phyloP scores from a whole-genome alignment of 2,113 vertebrate species.

The Engraulis encrasicolus region DNA sequence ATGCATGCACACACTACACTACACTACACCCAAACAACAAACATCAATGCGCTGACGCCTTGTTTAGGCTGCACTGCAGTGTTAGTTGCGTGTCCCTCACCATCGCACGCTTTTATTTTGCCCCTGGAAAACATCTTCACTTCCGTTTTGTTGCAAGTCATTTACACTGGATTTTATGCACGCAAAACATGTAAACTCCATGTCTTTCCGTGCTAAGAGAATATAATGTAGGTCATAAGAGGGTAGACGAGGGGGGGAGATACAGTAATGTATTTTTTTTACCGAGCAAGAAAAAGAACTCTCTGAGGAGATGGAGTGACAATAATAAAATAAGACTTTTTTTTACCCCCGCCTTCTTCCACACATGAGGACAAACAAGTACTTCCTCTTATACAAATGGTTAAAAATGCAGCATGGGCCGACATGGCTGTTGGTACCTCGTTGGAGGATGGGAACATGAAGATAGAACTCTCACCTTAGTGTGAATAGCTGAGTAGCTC shows the following conservation, averaged over 20 bases:
- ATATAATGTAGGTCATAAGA: constrained; percentile 79
- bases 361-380: constrained; percentile 72
- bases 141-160: constrained; percentile 66
- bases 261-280: constrained; percentile 70
- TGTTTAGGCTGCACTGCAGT: constrained; percentile 61
- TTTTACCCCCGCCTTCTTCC: constrained; percentile 5
- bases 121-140: constrained; percentile 51
- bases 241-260: constrained; percentile 61
- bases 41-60: constrained; percentile 54
- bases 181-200: constrained; percentile 60
- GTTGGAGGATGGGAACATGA: constrained; percentile 53
- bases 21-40: constrained; percentile 27
- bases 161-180: constrained; percentile 67
- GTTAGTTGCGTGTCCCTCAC: constrained; percentile 56
- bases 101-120: constrained; percentile 42
- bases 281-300: constrained; percentile 56
- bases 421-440: constrained; percentile 67
- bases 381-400: constrained; percentile 69
- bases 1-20: not conserved
- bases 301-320: constrained; percentile 65
- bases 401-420: constrained; percentile 67
- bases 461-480: constrained; percentile 58
- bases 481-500: constrained; percentile 78
- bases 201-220: constrained; percentile 66
- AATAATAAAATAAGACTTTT: constrained; percentile 51